Conservation (phyloP, 2,113 vertebrate species). For the Glaucomys volans region DNA sequence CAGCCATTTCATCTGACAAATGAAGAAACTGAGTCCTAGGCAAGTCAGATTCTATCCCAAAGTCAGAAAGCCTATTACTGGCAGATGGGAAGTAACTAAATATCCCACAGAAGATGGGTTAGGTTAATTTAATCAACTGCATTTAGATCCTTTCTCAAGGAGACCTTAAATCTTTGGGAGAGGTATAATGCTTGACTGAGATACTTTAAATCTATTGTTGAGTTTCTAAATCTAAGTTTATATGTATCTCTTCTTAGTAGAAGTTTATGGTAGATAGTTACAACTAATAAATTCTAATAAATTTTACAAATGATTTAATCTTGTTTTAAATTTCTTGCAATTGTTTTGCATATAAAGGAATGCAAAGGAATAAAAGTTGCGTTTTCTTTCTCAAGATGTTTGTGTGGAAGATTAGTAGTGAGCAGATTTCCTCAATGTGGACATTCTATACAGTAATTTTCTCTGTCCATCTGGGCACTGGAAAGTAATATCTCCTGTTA, state of each 20-base stretch:
- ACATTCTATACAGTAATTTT: background rate
- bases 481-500: background rate
- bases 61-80: background rate
- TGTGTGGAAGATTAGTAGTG: background rate
- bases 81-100: background rate
- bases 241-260: background rate
- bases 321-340: conserved; percentile 37
- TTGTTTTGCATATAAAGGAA: conserved; percentile 15
- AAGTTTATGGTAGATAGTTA: conserved; percentile 26
- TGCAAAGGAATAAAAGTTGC: background rate
- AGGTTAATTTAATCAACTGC: background rate
- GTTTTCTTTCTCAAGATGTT: background rate
- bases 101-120: background rate
- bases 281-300: background rate
- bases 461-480: background rate
- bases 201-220: background rate
- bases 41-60: background rate
- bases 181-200: background rate
- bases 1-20: background rate
- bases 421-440: background rate
- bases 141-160: background rate
- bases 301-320: background rate
- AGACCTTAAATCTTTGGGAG: background rate
- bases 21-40: background rate
- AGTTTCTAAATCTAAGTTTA: background rate